A percentile compares a stretch with the other conserved stretches of the same genome.
These are phyloP conservation scores for Cryptophagus acutangulus DNA, from an alignment of 2,888 invertebrate species.

Conservation along the genomic window DNA sequence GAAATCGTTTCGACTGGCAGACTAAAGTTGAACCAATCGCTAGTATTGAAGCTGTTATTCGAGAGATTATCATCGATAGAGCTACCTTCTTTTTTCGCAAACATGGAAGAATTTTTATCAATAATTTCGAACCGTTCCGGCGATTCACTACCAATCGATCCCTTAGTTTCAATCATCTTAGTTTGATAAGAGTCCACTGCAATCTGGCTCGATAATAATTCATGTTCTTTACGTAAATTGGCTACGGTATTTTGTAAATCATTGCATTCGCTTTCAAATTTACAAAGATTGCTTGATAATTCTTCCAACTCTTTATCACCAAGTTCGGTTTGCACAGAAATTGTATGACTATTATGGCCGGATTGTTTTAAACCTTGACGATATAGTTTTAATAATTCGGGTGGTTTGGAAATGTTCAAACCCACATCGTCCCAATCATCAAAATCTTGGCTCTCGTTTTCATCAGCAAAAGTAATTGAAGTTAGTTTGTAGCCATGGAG, in stretches of 20 bases:
- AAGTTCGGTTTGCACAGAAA: constrained; percentile 51
- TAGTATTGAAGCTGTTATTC: constrained; percentile 40
- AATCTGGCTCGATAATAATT: constrained; percentile 28
- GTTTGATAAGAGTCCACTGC: constrained; percentile 6
- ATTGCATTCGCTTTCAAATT: constrained; percentile 38
- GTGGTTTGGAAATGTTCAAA: constrained; percentile 76
- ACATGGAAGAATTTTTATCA: constrained; percentile 29
- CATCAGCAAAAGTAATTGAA: constrained; percentile 86
- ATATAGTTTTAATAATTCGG: constrained; percentile 65
- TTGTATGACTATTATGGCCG: constrained; percentile 43
- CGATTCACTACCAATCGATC: constrained; percentile 52
- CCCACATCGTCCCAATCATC: constrained; percentile 93
- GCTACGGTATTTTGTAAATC: constrained; percentile 45
- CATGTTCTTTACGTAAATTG: constrained; percentile 40
- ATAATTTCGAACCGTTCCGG: constrained; percentile 63
- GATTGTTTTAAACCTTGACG: constrained; percentile 54
- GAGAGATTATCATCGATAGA: constrained; percentile 40
- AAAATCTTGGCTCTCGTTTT: constrained; percentile 86
- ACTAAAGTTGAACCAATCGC: constrained; percentile 48
- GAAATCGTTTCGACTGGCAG: constrained; percentile 22
- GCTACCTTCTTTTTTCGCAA: constrained; percentile 33
- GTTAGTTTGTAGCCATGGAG: constrained; percentile 77
- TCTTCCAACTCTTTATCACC: background rate
- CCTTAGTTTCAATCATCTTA: constrained; percentile 25
- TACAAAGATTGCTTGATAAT: background rate